Evolutionary conservation across 2,888 invertebrate genomes (phyloP).

Genomic region (Drosophila siamana): DNA sequence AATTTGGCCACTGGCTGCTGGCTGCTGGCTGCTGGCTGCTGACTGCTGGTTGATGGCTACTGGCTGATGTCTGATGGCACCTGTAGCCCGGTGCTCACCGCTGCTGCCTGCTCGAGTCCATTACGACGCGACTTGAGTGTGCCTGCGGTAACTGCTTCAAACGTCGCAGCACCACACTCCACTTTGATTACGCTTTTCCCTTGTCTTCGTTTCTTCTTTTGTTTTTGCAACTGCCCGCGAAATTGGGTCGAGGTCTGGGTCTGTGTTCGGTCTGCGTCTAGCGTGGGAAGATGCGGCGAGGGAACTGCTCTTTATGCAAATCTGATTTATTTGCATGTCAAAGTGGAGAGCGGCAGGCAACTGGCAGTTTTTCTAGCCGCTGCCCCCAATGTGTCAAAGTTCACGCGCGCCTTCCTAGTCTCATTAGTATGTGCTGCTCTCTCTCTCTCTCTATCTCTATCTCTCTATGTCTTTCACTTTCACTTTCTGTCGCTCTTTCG

Average conservation of each 20-base stretch:
- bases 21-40: conserved; percentile 53
- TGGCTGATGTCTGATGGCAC: neutral
- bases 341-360: conserved; percentile 53
- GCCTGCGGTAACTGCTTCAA: conserved; percentile 50
- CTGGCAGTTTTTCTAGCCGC: conserved; percentile 23
- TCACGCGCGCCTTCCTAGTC: conserved; percentile 43
- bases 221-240: neutral
- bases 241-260: conserved; percentile 2
- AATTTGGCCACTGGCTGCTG: conserved; percentile 64
- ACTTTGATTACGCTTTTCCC: conserved; percentile 29
- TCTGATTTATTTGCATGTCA: conserved; percentile 82
- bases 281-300: neutral
- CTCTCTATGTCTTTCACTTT: too few relatives aligned
- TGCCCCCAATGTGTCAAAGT: conserved; percentile 51
- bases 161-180: conserved; percentile 4
- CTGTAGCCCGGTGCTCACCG: neutral
- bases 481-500: too few relatives aligned
- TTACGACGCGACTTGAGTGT: conserved; percentile 17
- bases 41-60: neutral
- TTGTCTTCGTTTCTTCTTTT: too few relatives aligned
- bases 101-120: neutral
- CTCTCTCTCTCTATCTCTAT: neutral
- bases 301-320: conserved; percentile 72
- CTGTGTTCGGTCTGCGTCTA: neutral
- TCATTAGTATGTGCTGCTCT: conserved; percentile 52